phyloP scores from a whole-genome alignment of 2,888 invertebrate genomes.

The Physocephala rufipes region DNA sequence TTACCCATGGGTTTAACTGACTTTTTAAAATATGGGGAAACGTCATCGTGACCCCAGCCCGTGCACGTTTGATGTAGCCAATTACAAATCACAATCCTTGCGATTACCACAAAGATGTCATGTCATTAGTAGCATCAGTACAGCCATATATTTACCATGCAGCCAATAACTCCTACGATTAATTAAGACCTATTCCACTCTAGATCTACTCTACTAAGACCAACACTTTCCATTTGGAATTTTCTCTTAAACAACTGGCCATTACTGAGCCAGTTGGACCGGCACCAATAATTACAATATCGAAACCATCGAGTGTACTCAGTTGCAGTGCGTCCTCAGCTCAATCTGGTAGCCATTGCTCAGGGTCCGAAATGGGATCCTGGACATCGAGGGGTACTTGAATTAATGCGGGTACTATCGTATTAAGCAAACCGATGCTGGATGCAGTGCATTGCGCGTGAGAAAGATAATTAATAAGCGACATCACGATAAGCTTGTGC shows the following conservation, averaged over 20 bases:
- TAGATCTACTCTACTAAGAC: conserved; percentile 63
- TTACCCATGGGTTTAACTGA: conserved; percentile 66
- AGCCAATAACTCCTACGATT: conserved; percentile 67
- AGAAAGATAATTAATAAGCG: too few species aligned
- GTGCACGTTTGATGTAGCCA: conserved; percentile 68
- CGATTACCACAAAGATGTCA: conserved; percentile 74
- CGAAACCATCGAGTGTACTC: neutral
- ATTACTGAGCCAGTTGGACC: conserved; percentile 65
- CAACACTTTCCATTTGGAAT: conserved; percentile 54
- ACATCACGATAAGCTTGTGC: too few species aligned
- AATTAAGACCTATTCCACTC: conserved; percentile 49
- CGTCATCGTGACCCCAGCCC: conserved; percentile 79
- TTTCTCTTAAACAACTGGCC: conserved; percentile 53
- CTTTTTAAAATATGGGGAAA: conserved; percentile 82
- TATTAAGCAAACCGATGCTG: neutral
- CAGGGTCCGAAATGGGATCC: neutral
- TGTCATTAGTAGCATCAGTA: conserved; percentile 71
- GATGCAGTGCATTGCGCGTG: neutral
- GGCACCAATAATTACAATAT: conserved; percentile 62
- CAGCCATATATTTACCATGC: conserved; percentile 75
- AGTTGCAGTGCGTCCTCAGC: neutral
- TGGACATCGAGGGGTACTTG: neutral
- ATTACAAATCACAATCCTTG: conserved; percentile 74
- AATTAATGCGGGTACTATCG: conserved; percentile 78
- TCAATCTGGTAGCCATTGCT: neutral